Evolutionary conservation across 2,888 invertebrate genomes (phyloP).

Genomic region (Lymantria dispar): DNA sequence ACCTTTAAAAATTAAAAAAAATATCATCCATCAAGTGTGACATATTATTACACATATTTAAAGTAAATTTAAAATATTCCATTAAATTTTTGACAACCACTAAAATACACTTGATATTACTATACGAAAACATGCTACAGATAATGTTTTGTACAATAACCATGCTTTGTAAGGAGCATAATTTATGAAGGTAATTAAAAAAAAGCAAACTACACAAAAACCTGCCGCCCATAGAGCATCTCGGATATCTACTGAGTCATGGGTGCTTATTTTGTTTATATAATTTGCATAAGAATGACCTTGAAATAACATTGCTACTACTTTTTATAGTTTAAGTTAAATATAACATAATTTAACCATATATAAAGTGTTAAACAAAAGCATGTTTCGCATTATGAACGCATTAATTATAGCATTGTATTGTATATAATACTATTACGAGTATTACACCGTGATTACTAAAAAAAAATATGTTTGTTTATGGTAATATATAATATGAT

Average conservation of each 20-base stretch:
- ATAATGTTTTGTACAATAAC: too few species aligned
- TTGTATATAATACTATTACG: not conserved
- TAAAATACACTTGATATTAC: too few species aligned
- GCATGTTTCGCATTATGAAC: not conserved
- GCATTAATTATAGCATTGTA: not conserved
- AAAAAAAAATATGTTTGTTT: not conserved
- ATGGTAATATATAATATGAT: not conserved
- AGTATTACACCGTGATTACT: not conserved
- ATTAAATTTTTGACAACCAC: too few species aligned
- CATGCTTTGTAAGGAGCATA: too few species aligned
- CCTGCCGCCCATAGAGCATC: too few species aligned
- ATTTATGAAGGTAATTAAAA: too few species aligned
- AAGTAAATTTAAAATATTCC: too few species aligned
- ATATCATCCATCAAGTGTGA: too few species aligned
- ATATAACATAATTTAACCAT: not conserved
- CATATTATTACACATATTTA: too few species aligned
- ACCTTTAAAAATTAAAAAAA: slow-evolving; percentile 78
- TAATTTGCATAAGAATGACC: not conserved
- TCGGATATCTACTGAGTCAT: too few species aligned
- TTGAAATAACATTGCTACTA: not conserved
- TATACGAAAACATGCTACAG: too few species aligned
- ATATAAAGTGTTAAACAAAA: not conserved
- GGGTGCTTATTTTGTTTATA: not conserved
- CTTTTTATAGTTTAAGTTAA: not conserved
- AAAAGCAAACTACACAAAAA: too few species aligned